Evolutionary conservation across 2,113 vertebrate genomes (phyloP).

Genomic region (Felis chaus): DNA sequence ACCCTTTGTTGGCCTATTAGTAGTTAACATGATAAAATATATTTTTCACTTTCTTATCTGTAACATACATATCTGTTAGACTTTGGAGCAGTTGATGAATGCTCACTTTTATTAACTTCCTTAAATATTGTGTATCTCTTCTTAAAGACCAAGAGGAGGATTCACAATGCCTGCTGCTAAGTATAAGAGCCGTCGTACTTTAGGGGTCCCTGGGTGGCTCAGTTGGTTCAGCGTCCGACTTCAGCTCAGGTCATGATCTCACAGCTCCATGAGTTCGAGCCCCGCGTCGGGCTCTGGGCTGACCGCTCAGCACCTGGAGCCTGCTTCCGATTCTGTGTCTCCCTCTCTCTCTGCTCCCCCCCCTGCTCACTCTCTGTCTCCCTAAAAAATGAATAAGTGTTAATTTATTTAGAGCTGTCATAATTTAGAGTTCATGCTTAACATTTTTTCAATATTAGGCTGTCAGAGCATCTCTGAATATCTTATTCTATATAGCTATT

Average conservation of each 20-base stretch:
- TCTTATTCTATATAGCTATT: not conserved
- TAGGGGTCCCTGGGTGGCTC: not conserved
- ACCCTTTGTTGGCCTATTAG: not conserved
- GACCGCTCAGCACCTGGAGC: too few relatives aligned
- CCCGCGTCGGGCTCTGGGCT: too few relatives aligned
- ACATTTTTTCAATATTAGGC: not conserved
- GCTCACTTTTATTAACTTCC: conserved; percentile 1
- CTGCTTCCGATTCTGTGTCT: too few relatives aligned
- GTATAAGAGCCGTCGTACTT: not conserved
- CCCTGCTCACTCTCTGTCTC: too few relatives aligned
- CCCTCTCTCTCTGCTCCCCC: too few relatives aligned
- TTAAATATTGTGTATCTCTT: not conserved
- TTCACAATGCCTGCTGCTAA: not conserved
- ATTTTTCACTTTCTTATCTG: conserved; percentile 41
- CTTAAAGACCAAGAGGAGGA: not conserved
- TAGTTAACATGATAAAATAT: not conserved
- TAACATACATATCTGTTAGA: not conserved
- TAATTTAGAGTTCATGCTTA: not conserved
- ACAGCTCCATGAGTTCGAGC: too few relatives aligned
- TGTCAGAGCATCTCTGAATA: not conserved
- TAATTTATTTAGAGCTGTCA: not conserved
- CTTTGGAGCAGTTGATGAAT: not conserved
- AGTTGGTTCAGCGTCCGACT: too few relatives aligned
- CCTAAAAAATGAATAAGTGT: too few relatives aligned
- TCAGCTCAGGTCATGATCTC: too few relatives aligned